phyloP scores from a whole-genome alignment of 2,797 vertebrate species.

The Helostoma temminkii region DNA sequence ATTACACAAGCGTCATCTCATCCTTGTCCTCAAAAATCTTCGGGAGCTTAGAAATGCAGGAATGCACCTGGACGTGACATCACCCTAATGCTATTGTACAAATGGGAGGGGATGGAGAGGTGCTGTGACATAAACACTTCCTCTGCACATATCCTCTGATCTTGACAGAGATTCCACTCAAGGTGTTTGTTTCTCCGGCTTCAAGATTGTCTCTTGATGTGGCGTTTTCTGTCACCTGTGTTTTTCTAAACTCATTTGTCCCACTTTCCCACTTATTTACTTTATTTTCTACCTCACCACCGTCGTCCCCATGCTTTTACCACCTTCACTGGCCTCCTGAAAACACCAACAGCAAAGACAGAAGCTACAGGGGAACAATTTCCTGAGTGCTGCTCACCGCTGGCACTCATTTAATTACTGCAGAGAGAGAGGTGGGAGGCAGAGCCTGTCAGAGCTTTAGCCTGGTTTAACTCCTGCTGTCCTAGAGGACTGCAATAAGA shows the following conservation, averaged over 20 bases:
- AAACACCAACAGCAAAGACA: slow-evolving; percentile 52
- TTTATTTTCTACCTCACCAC: slow-evolving; percentile 15
- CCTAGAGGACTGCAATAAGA: slow-evolving; percentile 21
- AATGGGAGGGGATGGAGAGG: slow-evolving; percentile 1
- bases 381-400: slow-evolving; percentile 76
- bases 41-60: slow-evolving; percentile 5
- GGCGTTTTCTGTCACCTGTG: slow-evolving; percentile 21
- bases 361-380: slow-evolving; percentile 67
- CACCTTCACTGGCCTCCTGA: slow-evolving; percentile 48
- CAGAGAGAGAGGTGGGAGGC: slow-evolving; percentile 64
- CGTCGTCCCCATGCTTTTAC: slow-evolving; percentile 5
- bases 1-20: slow-evolving; percentile 25
- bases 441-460: slow-evolving; percentile 65
- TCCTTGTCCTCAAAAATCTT: slow-evolving; percentile 21
- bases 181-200: slow-evolving; percentile 21
- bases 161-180: slow-evolving; percentile 31
- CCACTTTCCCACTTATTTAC: slow-evolving; percentile 10
- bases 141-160: slow-evolving; percentile 41
- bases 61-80: slow-evolving; percentile 32
- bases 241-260: slow-evolving; percentile 32
- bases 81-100: slow-evolving; percentile 12
- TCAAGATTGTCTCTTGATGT: slow-evolving; percentile 21
- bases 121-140: slow-evolving; percentile 49
- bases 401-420: slow-evolving; percentile 77
- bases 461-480: slow-evolving; percentile 55